phyloP scores from a whole-genome alignment of 2,797 vertebrate species.

The Chelon labrosus region DNA sequence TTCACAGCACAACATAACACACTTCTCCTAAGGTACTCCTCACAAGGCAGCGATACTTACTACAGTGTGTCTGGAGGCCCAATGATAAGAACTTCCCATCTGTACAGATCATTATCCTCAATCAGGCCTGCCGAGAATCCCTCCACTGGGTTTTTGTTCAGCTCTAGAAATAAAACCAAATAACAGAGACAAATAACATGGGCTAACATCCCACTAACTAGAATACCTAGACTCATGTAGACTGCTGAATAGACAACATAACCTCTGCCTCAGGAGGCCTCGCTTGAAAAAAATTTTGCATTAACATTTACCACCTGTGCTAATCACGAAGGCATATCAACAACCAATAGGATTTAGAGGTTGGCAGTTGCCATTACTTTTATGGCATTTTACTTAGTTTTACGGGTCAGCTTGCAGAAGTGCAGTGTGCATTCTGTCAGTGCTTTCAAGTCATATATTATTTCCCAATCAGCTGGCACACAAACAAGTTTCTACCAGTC shows the following conservation, averaged over 20 bases:
- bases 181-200: neutral
- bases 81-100: slow-evolving; percentile 99
- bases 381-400: too few relatives aligned
- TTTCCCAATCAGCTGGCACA: neutral
- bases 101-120: slow-evolving; percentile 98
- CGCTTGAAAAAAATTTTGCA: neutral
- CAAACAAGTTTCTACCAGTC: neutral
- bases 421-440: too few relatives aligned
- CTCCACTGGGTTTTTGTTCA: slow-evolving; percentile 99
- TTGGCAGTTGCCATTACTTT: too few relatives aligned
- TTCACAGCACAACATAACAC: neutral
- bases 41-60: slow-evolving; percentile 87
- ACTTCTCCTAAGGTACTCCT: neutral
- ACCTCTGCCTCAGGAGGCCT: neutral
- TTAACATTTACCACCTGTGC: too few relatives aligned
- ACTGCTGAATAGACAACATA: neutral
- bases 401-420: too few relatives aligned
- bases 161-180: slow-evolving; percentile 84
- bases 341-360: too few relatives aligned
- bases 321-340: too few relatives aligned
- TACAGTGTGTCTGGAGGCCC: slow-evolving; percentile 98
- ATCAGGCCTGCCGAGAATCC: slow-evolving; percentile 99
- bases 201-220: neutral
- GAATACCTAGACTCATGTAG: neutral
- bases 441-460: too few relatives aligned